Evolutionary conservation across 2,113 vertebrate genomes (phyloP), one percentile per base, ranked within the genome.

Genomic region (Pelodiscus sinensis): DNA sequence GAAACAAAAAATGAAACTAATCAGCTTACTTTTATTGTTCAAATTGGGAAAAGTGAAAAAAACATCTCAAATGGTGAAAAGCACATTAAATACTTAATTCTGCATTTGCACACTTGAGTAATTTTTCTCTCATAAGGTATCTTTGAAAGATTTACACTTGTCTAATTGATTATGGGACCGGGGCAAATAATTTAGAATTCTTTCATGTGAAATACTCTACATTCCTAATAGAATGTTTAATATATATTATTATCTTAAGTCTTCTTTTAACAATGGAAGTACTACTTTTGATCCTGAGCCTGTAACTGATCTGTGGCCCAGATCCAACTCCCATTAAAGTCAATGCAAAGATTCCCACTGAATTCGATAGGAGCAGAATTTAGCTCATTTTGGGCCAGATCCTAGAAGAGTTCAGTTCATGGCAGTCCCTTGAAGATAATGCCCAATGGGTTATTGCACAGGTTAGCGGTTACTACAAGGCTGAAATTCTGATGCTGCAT

Each of bases 131-230:
- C 18, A 71, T 19, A 71, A 71, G 68, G 0, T 0, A 71, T 80
- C 0, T 0, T 13, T 81, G 16, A 27, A 52, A 2, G 0, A 73
- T 75, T 51, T 1, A 1, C 1, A 1, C 57, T 52, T 35, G 4
- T 0, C 4, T 68, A 29, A 87, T 71, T 2, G 9, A 82, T 91
- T 68, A 16, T 15, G 19, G 62, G 31, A 68, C 31, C 85, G 35
- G 9, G 24, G 51, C 92, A 27, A 0, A 2, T 68, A 65, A 38
- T 62, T 77, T 86, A 38, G 1, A 0, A 10, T 3, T 89, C 93
- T 25, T 77, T 87, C 93, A 79, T 0, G 35, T 84, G 79, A 85
- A 44, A 87, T 57, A 86, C 79, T 0, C 78, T 55, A 0, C 1
- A 89, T 77, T 81, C 2, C 1, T 83, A 55, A 7, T 0, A 1